Conservation (phyloP, 2,797 vertebrate genomes). For the Triplophysa yarkandensis region DNA sequence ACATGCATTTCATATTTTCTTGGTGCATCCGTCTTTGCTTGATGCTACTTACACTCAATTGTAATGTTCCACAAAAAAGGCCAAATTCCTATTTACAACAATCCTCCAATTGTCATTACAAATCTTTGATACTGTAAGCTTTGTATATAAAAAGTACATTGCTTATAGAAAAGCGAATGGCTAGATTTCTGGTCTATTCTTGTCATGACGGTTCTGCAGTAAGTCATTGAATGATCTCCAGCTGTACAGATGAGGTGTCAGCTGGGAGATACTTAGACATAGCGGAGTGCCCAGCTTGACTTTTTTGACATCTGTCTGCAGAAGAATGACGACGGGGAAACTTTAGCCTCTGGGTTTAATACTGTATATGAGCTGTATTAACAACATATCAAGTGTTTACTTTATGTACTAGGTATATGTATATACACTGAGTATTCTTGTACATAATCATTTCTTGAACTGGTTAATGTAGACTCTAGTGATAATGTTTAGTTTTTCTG, state of each 20-base stretch:
- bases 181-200: constrained; percentile 36
- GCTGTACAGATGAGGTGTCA: constrained; percentile 6
- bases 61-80: too few relatives aligned
- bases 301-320: constrained; percentile 21
- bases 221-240: constrained; percentile 14
- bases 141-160: not conserved
- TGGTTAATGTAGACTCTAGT: constrained; percentile 7
- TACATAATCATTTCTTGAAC: not conserved
- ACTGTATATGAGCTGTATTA: not conserved
- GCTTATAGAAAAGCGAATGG: constrained; percentile 1
- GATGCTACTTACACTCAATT: too few relatives aligned
- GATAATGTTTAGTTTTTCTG: constrained; percentile 8
- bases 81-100: too few relatives aligned
- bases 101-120: too few relatives aligned
- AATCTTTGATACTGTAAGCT: too few relatives aligned
- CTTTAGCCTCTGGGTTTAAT: not conserved
- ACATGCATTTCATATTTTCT: too few relatives aligned
- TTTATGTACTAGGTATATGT: not conserved
- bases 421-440: not conserved
- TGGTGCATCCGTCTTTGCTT: too few relatives aligned
- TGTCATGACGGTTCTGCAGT: constrained; percentile 6
- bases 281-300: constrained; percentile 8
- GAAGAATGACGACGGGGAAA: not conserved
- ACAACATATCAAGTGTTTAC: not conserved
- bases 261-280: constrained; percentile 11